A percentile compares a stretch with the other conserved stretches of the same genome.
These are phyloP conservation scores for Chromis chromis DNA, from an alignment of 2,797 vertebrate species.

Conservation along the genomic window DNA sequence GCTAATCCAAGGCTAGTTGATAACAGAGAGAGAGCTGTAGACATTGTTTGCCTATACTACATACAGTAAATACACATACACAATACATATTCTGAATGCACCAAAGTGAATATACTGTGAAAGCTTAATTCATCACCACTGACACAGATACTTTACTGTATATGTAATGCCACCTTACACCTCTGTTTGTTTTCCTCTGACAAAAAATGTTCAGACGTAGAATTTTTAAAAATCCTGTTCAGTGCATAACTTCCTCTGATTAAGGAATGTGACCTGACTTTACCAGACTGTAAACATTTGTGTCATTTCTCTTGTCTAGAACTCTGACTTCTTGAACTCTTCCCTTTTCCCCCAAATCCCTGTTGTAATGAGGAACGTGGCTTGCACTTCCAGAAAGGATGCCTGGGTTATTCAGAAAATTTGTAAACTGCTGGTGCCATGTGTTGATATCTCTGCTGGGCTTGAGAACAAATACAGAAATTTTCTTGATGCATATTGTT, in stretches of 20 bases:
- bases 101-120: background rate
- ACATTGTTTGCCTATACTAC: background rate
- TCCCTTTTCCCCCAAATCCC: constrained; percentile 81
- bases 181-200: constrained; percentile 18
- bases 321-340: constrained; percentile 82
- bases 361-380: constrained; percentile 87
- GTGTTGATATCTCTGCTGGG: constrained; percentile 59
- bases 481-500: constrained; percentile 44
- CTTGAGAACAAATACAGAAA: background rate
- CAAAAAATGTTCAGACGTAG: constrained; percentile 44
- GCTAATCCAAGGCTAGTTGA: constrained; percentile 4
- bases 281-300: constrained; percentile 77
- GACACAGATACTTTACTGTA: background rate
- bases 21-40: background rate
- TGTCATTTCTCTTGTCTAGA: constrained; percentile 80
- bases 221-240: constrained; percentile 43
- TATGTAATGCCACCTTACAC: background rate
- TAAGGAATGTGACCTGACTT: constrained; percentile 82
- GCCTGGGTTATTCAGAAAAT: constrained; percentile 80
- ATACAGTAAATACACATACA: constrained; percentile 3
- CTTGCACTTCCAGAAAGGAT: constrained; percentile 86
- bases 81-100: background rate
- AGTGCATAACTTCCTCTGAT: constrained; percentile 65
- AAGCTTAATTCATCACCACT: background rate
- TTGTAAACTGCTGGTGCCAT: constrained; percentile 74